A percentile compares a stretch with the other conserved stretches of the same genome.
These are phyloP conservation scores for Chelonus insularis DNA, from an alignment of 1,140 invertebrate species.

Conservation along the genomic window DNA sequence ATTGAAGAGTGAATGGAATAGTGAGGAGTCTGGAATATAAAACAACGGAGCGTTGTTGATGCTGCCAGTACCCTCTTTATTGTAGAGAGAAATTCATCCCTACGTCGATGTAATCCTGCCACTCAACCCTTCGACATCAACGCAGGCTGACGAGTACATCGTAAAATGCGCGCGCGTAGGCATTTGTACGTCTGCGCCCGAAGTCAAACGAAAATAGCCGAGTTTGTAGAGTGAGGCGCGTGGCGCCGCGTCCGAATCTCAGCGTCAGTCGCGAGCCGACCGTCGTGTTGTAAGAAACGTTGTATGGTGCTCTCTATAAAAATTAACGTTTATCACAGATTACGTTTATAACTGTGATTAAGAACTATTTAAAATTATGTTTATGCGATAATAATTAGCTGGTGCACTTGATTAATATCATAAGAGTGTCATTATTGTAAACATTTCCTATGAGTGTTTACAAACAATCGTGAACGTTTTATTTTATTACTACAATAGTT, in stretches of 20 bases:
- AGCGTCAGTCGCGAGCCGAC: constrained; percentile 49
- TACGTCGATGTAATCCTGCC: constrained; percentile 41
- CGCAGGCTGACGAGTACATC: constrained; percentile 26
- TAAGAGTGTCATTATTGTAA: no score
- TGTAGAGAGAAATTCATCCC: constrained; percentile 37
- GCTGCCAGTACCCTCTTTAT: constrained; percentile 38
- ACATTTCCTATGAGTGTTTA: no score
- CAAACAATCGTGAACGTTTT: no score
- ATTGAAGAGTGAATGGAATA: constrained; percentile 1
- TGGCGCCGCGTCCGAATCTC: constrained; percentile 49
- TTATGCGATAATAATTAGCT: no score
- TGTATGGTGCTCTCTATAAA: not conserved
- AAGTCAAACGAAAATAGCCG: constrained; percentile 30
- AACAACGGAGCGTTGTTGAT: constrained; percentile 41
- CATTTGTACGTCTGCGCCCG: constrained; percentile 10
- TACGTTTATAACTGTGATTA: no score
- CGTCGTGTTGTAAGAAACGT: constrained; percentile 39
- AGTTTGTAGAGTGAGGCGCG: constrained; percentile 50
- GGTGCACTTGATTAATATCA: no score
- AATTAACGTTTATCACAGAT: no score
- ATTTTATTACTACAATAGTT: no score
- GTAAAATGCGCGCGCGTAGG: constrained; percentile 22
- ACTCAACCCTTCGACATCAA: constrained; percentile 33
- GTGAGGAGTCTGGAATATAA: constrained; percentile 40
- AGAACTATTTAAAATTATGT: no score